Conservation (phyloP, 2,888 invertebrate species). For the Harpalus rubripes region DNA sequence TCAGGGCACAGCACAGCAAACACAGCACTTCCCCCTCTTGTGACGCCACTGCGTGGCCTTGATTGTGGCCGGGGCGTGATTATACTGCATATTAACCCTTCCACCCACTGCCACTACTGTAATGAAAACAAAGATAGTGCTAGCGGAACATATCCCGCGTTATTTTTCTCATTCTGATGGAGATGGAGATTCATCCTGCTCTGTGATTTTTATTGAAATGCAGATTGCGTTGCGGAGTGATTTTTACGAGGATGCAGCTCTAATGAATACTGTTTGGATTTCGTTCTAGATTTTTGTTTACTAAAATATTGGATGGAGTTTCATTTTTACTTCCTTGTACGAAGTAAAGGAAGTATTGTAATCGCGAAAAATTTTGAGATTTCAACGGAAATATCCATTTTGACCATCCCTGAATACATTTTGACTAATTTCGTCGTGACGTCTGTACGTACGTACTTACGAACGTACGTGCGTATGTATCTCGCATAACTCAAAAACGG, state of each 20-base stretch:
- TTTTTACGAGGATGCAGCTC: neutral
- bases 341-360: too few relatives aligned
- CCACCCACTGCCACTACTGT: neutral
- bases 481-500: too few relatives aligned
- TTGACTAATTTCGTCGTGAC: too few relatives aligned
- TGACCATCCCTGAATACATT: too few relatives aligned
- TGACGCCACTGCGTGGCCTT: constrained; percentile 35
- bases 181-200: neutral
- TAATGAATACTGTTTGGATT: neutral
- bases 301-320: neutral
- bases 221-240: neutral
- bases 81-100: constrained; percentile 34
- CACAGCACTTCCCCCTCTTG: neutral
- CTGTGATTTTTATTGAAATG: constrained; percentile 21
- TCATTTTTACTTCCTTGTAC: too few relatives aligned
- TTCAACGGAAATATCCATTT: too few relatives aligned
- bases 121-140: constrained; percentile 47
- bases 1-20: constrained; percentile 22
- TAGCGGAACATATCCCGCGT: neutral
- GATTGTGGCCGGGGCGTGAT: constrained; percentile 42
- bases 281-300: neutral
- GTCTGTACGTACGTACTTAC: too few relatives aligned
- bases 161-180: neutral
- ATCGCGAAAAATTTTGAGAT: too few relatives aligned
- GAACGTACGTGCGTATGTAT: too few relatives aligned